A percentile compares a stretch with the other conserved stretches of the same genome.
Conservation (phyloP, 2,797 vertebrate genomes). For the Arnoldichthys spilopterus region DNA sequence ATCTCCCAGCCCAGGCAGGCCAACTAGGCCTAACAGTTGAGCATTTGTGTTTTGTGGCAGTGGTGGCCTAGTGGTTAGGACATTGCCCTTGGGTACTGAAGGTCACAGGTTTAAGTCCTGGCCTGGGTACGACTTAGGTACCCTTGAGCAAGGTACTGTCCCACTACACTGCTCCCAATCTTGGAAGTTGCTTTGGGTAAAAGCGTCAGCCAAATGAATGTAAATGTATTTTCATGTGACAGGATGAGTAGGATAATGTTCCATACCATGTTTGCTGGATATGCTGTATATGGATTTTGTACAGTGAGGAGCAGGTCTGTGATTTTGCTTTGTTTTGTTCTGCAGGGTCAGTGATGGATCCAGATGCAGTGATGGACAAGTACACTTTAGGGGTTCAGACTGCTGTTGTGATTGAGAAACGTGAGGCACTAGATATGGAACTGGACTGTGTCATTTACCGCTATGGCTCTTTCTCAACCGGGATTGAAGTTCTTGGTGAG, state of each 20-base stretch:
- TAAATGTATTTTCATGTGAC: not conserved
- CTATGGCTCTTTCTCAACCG: slow-evolving; percentile 88
- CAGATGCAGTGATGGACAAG: slow-evolving; percentile 15
- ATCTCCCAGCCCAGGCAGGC: too few relatives aligned
- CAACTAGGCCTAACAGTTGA: too few relatives aligned
- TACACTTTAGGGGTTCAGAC: slow-evolving; percentile 56
- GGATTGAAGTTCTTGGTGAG: slow-evolving; percentile 88
- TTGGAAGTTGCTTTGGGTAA: too few relatives aligned
- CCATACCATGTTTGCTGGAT: not conserved
- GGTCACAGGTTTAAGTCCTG: too few relatives aligned
- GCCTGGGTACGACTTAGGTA: too few relatives aligned
- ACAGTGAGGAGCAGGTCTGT: too few relatives aligned
- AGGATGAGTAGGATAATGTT: not conserved
- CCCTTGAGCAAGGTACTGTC: too few relatives aligned
- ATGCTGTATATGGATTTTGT: not conserved
- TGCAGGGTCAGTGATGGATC: slow-evolving; percentile 18
- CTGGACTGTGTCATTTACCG: slow-evolving; percentile 86
- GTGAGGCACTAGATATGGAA: slow-evolving; percentile 67
- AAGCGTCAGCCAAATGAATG: too few relatives aligned
- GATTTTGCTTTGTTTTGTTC: not conserved
- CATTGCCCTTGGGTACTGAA: too few relatives aligned
- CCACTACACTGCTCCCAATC: too few relatives aligned
- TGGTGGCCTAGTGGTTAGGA: too few relatives aligned
- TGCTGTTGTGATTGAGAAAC: slow-evolving; percentile 73
- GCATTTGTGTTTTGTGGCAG: too few relatives aligned